Percentiles rank a stretch among this genome's conserved stretches.
Evolutionary conservation across 2,888 invertebrate genomes (phyloP).

Genomic region (Philhelius pedissequus): DNA sequence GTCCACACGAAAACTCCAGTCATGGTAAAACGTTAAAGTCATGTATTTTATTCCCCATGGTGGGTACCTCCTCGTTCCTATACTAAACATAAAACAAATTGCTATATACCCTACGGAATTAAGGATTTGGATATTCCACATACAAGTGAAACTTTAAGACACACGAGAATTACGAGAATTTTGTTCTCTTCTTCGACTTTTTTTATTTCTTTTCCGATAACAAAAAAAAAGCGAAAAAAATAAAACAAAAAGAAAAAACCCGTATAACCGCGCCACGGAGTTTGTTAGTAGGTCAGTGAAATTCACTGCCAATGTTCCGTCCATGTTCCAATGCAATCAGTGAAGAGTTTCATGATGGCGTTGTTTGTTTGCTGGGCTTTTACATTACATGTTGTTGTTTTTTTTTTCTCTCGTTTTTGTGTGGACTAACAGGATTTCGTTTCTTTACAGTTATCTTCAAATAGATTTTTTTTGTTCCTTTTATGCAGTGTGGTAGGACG

Average conservation of each 20-base stretch:
- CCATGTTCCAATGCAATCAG: constrained; percentile 39
- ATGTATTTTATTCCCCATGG: not conserved
- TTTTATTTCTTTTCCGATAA: not conserved
- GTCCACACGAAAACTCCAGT: not conserved
- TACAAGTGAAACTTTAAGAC: not conserved
- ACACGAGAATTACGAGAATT: not conserved
- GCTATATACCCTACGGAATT: constrained; percentile 8
- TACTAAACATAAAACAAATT: not conserved
- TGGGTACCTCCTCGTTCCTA: too few relatives aligned
- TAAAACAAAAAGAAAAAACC: not conserved
- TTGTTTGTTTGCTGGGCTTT: constrained; percentile 1
- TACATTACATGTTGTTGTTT: constrained; percentile 3
- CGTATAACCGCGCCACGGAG: not conserved
- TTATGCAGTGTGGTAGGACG: not conserved
- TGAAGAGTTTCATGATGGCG: not conserved
- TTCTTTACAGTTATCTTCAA: not conserved
- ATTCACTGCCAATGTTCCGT: constrained; percentile 62
- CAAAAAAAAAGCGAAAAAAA: not conserved
- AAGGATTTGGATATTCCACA: constrained; percentile 8
- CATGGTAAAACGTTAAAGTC: not conserved
- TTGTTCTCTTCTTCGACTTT: constrained; percentile 10
- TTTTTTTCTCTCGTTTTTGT: not conserved
- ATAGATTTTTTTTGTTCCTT: not conserved
- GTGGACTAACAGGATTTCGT: constrained; percentile 11
- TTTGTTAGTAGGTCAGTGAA: constrained; percentile 65